Conservation (phyloP, 1,140 invertebrate species). For the Drosophila pseudoananassae region DNA sequence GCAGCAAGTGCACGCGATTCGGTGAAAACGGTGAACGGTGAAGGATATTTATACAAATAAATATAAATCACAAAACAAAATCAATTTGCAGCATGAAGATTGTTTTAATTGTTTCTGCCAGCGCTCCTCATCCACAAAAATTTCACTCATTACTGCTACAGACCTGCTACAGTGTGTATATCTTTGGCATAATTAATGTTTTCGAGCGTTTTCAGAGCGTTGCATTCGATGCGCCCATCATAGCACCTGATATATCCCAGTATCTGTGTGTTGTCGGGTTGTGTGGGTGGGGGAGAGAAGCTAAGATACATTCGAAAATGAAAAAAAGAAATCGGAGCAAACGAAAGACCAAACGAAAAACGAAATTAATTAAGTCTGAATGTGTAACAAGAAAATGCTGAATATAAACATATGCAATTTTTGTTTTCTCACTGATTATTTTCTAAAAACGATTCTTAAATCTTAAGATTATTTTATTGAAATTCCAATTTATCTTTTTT, state of each 20-base stretch:
- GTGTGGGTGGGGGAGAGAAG: neutral
- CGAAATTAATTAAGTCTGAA: slow-evolving; percentile 39
- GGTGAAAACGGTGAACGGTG: slow-evolving; percentile 18
- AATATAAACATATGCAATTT: slow-evolving; percentile 80
- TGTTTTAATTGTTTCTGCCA: slow-evolving; percentile 72
- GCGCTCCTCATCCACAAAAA: slow-evolving; percentile 41
- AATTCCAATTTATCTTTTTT: slow-evolving; percentile 50
- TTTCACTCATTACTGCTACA: slow-evolving; percentile 66
- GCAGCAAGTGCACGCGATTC: slow-evolving; percentile 61
- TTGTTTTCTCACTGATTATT: slow-evolving; percentile 60
- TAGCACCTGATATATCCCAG: neutral
- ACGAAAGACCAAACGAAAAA: slow-evolving; percentile 16
- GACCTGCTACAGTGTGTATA: slow-evolving; percentile 28
- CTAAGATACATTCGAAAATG: slow-evolving; percentile 13
- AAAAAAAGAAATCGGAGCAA: slow-evolving; percentile 28
- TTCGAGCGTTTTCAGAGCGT: slow-evolving; percentile 65
- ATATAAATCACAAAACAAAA: slow-evolving; percentile 50
- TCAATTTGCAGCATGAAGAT: slow-evolving; percentile 71
- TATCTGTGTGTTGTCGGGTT: neutral
- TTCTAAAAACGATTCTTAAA: slow-evolving; percentile 51
- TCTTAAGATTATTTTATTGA: slow-evolving; percentile 62
- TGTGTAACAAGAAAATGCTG: slow-evolving; percentile 74
- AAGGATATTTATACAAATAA: neutral
- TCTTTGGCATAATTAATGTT: slow-evolving; percentile 53
- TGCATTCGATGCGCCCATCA: slow-evolving; percentile 42